Percentiles rank a stretch among this genome's conserved stretches.
These are phyloP conservation scores for Sialis lutaria DNA, from an alignment of 2,888 invertebrate genomes.

Conservation along the genomic window DNA sequence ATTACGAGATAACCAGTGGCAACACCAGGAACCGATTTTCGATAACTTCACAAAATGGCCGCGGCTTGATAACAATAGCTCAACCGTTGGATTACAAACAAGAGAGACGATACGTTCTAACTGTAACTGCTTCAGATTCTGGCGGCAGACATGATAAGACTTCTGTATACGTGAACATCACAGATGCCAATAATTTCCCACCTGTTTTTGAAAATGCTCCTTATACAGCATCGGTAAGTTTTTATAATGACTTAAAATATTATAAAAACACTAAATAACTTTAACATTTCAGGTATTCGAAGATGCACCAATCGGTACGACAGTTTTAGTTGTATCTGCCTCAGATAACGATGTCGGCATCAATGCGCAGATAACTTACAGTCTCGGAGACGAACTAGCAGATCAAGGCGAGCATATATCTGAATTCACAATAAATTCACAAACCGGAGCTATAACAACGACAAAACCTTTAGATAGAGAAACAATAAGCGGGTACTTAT, in stretches of 20 bases:
- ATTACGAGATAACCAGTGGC: conserved; percentile 30
- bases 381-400: conserved; percentile 48
- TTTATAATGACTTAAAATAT: background rate
- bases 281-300: conserved; percentile 54
- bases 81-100: conserved; percentile 86
- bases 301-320: conserved; percentile 80
- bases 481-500: conserved; percentile 56
- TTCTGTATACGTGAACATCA: conserved; percentile 79
- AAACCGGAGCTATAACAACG: conserved; percentile 86
- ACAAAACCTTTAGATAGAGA: conserved; percentile 76
- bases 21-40: conserved; percentile 75
- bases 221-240: conserved; percentile 59
- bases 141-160: conserved; percentile 79
- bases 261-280: conserved; percentile 43
- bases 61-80: conserved; percentile 72
- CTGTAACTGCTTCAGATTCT: conserved; percentile 74
- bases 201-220: conserved; percentile 89
- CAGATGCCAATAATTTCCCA: conserved; percentile 87
- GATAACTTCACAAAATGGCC: conserved; percentile 77
- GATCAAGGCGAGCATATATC: conserved; percentile 39
- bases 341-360: conserved; percentile 89
- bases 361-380: conserved; percentile 79
- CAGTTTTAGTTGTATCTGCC: conserved; percentile 81
- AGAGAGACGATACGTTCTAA: conserved; percentile 73
- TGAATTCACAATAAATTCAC: conserved; percentile 74